Conservation (phyloP, 1,140 invertebrate species). For the Liolophura sinensis region DNA sequence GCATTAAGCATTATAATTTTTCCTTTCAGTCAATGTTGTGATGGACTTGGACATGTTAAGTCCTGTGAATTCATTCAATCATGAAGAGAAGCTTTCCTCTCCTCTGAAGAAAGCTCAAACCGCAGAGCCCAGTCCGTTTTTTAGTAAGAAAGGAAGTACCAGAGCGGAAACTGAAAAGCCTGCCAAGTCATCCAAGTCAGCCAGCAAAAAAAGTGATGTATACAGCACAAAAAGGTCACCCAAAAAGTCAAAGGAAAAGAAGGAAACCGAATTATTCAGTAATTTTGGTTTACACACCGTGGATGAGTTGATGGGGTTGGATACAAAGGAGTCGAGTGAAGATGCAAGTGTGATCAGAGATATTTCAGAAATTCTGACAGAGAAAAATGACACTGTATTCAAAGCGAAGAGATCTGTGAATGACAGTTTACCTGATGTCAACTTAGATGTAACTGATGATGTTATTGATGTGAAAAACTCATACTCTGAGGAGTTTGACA, state of each 20-base stretch:
- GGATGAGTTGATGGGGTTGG: constrained; percentile 29
- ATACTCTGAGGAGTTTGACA: constrained; percentile 37
- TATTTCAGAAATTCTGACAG: constrained; percentile 19
- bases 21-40: too few relatives aligned
- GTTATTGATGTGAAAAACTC: constrained; percentile 5
- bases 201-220: constrained; percentile 1
- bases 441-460: not conserved
- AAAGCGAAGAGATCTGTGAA: constrained; percentile 3
- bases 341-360: constrained; percentile 15
- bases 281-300: constrained; percentile 30
- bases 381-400: constrained; percentile 10
- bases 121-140: too few relatives aligned
- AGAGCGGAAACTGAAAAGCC: not conserved
- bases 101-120: too few relatives aligned
- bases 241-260: constrained; percentile 10
- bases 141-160: constrained; percentile 9
- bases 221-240: constrained; percentile 2
- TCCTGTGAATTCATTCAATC: too few relatives aligned
- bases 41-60: too few relatives aligned
- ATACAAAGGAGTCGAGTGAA: constrained; percentile 10
- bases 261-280: constrained; percentile 25
- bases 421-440: constrained; percentile 5
- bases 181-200: constrained; percentile 1
- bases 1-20: too few relatives aligned
- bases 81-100: too few relatives aligned